These are phyloP conservation scores for Prochilodus magdalenae DNA, from an alignment of 2,113 vertebrate species.

Conservation along the genomic window DNA sequence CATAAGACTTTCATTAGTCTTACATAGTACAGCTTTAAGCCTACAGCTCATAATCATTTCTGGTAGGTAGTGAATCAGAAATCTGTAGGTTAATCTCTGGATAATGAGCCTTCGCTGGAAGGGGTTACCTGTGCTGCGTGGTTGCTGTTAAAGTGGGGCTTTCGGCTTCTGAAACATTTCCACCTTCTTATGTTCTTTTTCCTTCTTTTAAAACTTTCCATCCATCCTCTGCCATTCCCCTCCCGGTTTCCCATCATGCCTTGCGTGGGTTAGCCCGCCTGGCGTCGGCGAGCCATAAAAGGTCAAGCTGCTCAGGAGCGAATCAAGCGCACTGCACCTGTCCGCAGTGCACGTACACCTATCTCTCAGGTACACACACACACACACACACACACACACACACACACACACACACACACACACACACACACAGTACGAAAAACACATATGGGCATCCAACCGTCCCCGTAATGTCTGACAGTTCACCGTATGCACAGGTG, in stretches of 20 bases:
- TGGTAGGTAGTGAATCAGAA: background rate
- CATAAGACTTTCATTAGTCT: too few species aligned
- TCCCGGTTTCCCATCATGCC: conserved; percentile 45
- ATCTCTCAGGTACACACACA: conserved; percentile 49
- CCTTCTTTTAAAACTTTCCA: conserved; percentile 12
- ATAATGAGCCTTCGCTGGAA: background rate
- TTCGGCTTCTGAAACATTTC: background rate
- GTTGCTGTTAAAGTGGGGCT: background rate
- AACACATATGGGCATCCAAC: too few species aligned
- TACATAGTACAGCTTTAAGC: too few species aligned
- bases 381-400: background rate
- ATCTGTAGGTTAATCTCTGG: background rate
- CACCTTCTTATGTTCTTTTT: conserved; percentile 16
- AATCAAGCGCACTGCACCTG: conserved; percentile 41
- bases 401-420: conserved; percentile 16
- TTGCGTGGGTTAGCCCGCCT: conserved; percentile 51
- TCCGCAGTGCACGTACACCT: conserved; percentile 41
- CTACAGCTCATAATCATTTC: too few species aligned
- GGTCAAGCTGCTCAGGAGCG: conserved; percentile 35
- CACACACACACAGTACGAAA: background rate
- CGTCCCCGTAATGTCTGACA: too few species aligned
- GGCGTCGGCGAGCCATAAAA: conserved; percentile 54
- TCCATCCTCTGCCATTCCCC: conserved; percentile 12
- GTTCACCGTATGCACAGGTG: too few species aligned
- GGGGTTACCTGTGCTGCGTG: background rate